Percentiles rank a stretch among this genome's conserved stretches.
Evolutionary conservation across 2,797 vertebrate genomes (phyloP).

Genomic region (Intellagama lesueurii): DNA sequence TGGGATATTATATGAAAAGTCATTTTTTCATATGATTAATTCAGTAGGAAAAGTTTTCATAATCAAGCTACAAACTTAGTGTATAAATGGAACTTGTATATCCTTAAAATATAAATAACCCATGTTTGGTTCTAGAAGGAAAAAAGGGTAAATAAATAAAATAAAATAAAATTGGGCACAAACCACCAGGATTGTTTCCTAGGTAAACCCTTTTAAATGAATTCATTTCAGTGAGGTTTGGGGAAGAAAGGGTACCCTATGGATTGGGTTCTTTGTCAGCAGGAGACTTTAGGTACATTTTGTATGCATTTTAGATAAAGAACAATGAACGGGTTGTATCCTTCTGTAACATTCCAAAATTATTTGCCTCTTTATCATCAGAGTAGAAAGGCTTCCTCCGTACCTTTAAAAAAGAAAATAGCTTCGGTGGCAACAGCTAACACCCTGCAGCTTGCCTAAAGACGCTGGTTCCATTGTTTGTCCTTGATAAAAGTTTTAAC

Average conservation of each 20-base stretch:
- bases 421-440: neutral
- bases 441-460: neutral
- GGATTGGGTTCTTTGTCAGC: neutral
- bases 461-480: constrained; percentile 1
- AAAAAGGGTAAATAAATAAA: neutral
- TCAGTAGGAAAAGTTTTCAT: neutral
- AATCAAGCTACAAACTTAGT: neutral
- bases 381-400: neutral
- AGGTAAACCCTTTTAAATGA: neutral
- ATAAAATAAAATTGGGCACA: neutral
- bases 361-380: neutral
- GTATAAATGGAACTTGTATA: neutral
- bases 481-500: constrained; percentile 20
- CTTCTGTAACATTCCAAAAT: neutral
- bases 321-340: neutral
- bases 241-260: too few species aligned
- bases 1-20: neutral
- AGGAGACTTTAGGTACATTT: neutral
- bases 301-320: neutral
- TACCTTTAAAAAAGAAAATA: neutral
- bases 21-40: neutral
- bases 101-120: neutral
- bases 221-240: neutral
- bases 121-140: neutral
- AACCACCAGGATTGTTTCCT: neutral